These are phyloP conservation scores for Anoura caudifer DNA, from an alignment of 2,113 vertebrate genomes.

Conservation along the genomic window DNA sequence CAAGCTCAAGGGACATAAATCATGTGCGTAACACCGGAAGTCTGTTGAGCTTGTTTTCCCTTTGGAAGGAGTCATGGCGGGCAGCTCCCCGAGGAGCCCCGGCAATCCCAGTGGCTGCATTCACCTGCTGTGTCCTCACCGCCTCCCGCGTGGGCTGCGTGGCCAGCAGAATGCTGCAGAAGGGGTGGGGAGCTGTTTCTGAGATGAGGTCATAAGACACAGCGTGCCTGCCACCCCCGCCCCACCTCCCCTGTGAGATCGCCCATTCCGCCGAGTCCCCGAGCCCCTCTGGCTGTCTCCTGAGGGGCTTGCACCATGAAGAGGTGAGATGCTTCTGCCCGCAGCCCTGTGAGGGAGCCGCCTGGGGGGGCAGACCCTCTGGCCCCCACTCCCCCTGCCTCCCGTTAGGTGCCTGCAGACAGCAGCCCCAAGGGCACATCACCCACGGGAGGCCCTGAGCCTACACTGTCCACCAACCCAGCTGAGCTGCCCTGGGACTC, in stretches of 20 bases:
- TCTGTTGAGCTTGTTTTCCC: not conserved
- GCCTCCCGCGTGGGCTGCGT: not conserved
- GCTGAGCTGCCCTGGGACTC: not conserved
- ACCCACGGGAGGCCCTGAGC: not conserved
- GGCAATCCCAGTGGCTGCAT: not conserved
- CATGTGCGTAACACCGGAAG: not conserved
- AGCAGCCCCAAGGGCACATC: accelerated
- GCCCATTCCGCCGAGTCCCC: not conserved
- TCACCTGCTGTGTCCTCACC: too few relatives aligned
- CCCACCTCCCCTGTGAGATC: not conserved
- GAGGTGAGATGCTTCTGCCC: not conserved
- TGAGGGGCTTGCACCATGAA: not conserved
- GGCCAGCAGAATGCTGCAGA: not conserved
- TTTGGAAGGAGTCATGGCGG: not conserved
- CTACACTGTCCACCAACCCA: not conserved
- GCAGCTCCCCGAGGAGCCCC: not conserved
- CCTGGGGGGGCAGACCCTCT: not conserved
- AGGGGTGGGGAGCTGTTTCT: not conserved
- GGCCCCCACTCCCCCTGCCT: not conserved
- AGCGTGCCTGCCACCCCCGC: too few relatives aligned
- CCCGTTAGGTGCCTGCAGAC: not conserved
- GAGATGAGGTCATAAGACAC: not conserved
- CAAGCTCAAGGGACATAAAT: not conserved
- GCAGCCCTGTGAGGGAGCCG: accelerated
- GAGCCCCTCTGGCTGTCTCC: not conserved